phyloP scores from a whole-genome alignment of 2,888 invertebrate species.

The Osedax frankpressi region DNA sequence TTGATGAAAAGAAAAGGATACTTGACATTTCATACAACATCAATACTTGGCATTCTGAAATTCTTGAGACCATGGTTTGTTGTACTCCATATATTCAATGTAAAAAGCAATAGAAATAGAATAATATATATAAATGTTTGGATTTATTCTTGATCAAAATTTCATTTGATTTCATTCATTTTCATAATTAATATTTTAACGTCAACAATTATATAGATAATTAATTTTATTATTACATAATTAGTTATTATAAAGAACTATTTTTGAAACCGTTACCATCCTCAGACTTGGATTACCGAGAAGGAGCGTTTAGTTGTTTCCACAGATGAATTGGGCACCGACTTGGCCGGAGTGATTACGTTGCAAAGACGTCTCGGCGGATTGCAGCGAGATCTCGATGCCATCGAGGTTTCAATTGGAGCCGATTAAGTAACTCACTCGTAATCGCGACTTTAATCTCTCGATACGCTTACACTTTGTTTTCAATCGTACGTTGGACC shows the following conservation, averaged over 20 bases:
- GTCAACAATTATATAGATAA: background rate
- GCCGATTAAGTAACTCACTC: no score
- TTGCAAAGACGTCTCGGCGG: slow-evolving; percentile 85
- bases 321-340: slow-evolving; percentile 92
- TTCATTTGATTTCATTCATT: no score
- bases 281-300: slow-evolving; percentile 95
- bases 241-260: background rate
- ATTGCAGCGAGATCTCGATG: slow-evolving; percentile 96
- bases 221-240: no score
- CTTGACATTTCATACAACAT: slow-evolving; percentile 90
- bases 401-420: slow-evolving; percentile 86
- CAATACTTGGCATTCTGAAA: slow-evolving; percentile 98
- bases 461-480: no score
- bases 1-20: slow-evolving; percentile 87
- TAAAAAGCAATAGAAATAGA: no score
- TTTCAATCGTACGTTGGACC: no score
- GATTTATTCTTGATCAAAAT: no score
- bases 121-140: no score
- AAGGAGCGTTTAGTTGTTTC: slow-evolving; percentile 95
- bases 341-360: slow-evolving; percentile 90
- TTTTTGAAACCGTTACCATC: background rate
- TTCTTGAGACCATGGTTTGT: slow-evolving; percentile 73
- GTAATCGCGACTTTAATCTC: no score
- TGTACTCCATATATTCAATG: no score
- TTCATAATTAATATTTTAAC: background rate